phyloP scores from a whole-genome alignment of 1,140 invertebrate genomes.

The Eubasilissa regina region DNA sequence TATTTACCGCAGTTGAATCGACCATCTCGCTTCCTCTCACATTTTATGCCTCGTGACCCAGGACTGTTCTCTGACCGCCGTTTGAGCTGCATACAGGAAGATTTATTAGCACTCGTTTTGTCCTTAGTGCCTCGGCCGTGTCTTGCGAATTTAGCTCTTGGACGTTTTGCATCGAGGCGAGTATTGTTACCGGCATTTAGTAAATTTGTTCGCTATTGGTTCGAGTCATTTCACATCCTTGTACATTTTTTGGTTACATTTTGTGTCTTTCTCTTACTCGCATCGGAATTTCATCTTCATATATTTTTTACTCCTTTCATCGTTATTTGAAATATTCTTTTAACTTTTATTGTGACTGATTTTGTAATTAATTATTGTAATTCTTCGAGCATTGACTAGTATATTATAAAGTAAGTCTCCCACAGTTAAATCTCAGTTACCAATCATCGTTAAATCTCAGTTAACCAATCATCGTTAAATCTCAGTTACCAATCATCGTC shows the following conservation, averaged over 20 bases:
- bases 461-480: too few species aligned
- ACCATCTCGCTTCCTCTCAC: conserved; percentile 19
- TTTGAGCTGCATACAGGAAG: conserved; percentile 41
- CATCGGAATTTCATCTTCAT: not conserved
- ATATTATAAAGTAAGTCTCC: too few species aligned
- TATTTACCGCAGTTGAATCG: not conserved
- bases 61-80: conserved; percentile 37
- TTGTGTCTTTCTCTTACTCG: not conserved
- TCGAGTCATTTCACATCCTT: conserved; percentile 12
- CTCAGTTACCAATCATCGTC: too few species aligned
- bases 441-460: too few species aligned
- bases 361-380: too few species aligned
- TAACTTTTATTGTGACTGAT: too few species aligned
- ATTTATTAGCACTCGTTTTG: conserved; percentile 8
- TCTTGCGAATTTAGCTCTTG: conserved; percentile 11
- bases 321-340: too few species aligned
- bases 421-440: too few species aligned
- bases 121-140: not conserved
- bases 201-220: conserved; percentile 22
- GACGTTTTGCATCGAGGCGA: not conserved
- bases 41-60: conserved; percentile 4
- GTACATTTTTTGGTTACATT: conserved; percentile 7
- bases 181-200: not conserved
- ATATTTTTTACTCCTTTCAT: conserved; percentile 26
- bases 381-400: too few species aligned